phyloP scores from a whole-genome alignment of 2,113 vertebrate species.

The Etheostoma cragini region DNA sequence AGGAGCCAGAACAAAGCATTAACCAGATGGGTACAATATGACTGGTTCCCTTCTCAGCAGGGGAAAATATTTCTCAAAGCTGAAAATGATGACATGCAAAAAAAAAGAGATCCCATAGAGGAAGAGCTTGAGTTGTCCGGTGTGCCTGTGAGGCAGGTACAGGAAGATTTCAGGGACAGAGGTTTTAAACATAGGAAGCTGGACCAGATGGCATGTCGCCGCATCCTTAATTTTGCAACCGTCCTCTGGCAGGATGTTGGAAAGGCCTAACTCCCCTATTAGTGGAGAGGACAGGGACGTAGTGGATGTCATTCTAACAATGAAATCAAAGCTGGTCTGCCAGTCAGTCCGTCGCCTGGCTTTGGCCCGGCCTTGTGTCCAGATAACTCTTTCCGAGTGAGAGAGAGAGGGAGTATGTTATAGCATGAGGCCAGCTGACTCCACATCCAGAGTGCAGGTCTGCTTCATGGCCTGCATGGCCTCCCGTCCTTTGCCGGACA shows the following conservation, averaged over 20 bases:
- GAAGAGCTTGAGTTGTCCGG: constrained; percentile 75
- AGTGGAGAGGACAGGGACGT: constrained; percentile 64
- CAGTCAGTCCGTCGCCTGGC: constrained; percentile 75
- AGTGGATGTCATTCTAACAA: constrained; percentile 80
- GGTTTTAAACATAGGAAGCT: constrained; percentile 81
- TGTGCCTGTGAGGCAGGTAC: constrained; percentile 80
- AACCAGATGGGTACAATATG: constrained; percentile 23
- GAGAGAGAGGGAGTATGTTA: constrained; percentile 31
- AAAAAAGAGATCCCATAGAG: constrained; percentile 62
- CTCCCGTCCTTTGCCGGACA: constrained; percentile 79
- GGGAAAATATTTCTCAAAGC: constrained; percentile 69
- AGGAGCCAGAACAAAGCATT: constrained; percentile 2
- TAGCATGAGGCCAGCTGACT: constrained; percentile 84
- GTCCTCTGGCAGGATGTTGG: constrained; percentile 83
- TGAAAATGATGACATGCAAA: constrained; percentile 73
- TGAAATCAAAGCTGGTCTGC: constrained; percentile 80
- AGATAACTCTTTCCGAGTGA: constrained; percentile 61
- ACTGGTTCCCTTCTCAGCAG: constrained; percentile 27
- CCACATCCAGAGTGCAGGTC: constrained; percentile 87
- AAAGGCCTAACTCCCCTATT: constrained; percentile 70
- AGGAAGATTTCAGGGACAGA: constrained; percentile 82
- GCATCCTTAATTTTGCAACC: constrained; percentile 77
- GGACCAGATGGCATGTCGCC: constrained; percentile 79
- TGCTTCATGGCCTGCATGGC: constrained; percentile 90
- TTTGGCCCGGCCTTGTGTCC: constrained; percentile 71